Base-by-base conservation (phyloP, 2,888 invertebrate species). In the Acholoe squamosa region DNA sequence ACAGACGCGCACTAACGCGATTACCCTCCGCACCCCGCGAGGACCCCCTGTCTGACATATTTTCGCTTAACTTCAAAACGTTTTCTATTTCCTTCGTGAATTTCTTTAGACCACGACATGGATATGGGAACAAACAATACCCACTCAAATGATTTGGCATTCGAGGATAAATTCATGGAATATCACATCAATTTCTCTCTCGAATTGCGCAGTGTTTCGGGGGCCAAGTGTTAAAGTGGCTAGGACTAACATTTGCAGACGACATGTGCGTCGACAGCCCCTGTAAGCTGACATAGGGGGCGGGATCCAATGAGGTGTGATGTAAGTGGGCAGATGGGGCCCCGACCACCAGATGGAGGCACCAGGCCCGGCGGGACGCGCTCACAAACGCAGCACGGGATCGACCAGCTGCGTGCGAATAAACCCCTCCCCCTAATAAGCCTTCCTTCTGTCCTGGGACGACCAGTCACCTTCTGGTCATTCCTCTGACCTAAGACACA, bases 291-390 rank as follows among this genome's bases (percentile, higher is more conserved):
- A 80, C 34, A 43, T 34, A 80, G 80, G 80, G 80, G 80, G 80
- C 80, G 80, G 80, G 80, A 80, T 80, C 80, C 80, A 80, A 43
- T 80, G 80, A 80, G 80, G 80, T 80, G 80, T 80, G 80, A 80
- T 80, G 80, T 80, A 80, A 80, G 80, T 80, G 80, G 80, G 80
- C 80, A 80, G 80, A 80, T 80, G 80, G 80, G 80, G 80, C 34
- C 34, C 43, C 80, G n/a, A 19, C 80, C 80, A 80, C 80, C 80
- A 80, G 80, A 80, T 80, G 80, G 80, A 80, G 80, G 34, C 80
- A 33, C 80, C 80, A 43, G 80, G 34, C 80, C 80, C 80, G 80
- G 34, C 80, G 80, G 80, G 80, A 80, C 80, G 80, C 80, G 80
- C 80, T 3, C 43, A 43, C 80, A 43, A 33, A 80, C 80, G 43